These are phyloP conservation scores for Phrynosoma platyrhinos DNA, from an alignment of 2,113 vertebrate species.

Conservation along the genomic window DNA sequence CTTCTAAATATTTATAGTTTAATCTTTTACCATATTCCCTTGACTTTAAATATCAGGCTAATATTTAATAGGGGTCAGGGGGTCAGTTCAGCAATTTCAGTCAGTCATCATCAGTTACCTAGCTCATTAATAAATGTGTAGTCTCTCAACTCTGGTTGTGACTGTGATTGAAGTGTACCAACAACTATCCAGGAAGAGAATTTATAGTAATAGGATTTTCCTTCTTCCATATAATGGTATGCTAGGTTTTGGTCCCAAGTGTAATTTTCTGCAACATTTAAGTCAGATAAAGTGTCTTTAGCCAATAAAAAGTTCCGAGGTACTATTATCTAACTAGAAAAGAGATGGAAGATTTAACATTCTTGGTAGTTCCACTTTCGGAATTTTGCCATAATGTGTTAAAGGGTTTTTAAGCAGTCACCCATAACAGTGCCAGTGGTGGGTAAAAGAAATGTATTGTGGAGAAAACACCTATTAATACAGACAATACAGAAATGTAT, in stretches of 20 bases:
- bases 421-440: constrained; percentile 43
- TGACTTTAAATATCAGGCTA: constrained; percentile 64
- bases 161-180: constrained; percentile 49
- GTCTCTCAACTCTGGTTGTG: constrained; percentile 44
- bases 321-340: constrained; percentile 77
- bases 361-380: constrained; percentile 72
- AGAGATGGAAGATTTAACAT: constrained; percentile 75
- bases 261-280: constrained; percentile 78
- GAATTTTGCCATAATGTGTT: constrained; percentile 63
- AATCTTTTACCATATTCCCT: constrained; percentile 66
- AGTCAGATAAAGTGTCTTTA: constrained; percentile 75
- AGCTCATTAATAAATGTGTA: constrained; percentile 65
- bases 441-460: constrained; percentile 8
- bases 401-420: constrained; percentile 72
- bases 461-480: constrained; percentile 27
- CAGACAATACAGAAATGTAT: constrained; percentile 30
- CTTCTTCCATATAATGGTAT: constrained; percentile 56
- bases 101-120: constrained; percentile 72
- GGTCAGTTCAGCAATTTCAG: constrained; percentile 66
- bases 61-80: constrained; percentile 73
- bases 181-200: constrained; percentile 57
- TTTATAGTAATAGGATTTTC: constrained; percentile 59
- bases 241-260: constrained; percentile 72
- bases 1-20: constrained; percentile 57
- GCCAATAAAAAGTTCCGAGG: constrained; percentile 76